Evolutionary conservation across 2,797 vertebrate species (phyloP).

Genomic region (Lutjanus campechanus): DNA sequence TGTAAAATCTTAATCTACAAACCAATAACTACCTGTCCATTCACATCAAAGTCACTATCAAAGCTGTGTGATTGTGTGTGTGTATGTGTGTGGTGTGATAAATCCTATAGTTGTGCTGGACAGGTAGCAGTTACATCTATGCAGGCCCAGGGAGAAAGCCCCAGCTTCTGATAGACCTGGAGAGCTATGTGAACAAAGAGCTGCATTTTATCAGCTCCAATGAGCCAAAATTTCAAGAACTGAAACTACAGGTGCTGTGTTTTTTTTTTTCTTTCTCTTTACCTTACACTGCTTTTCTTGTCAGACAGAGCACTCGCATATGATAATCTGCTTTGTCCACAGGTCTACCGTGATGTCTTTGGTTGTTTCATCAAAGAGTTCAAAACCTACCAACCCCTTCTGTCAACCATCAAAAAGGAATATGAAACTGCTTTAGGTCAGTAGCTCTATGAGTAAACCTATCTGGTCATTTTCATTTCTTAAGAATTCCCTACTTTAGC

Average conservation of each 20-base stretch:
- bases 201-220: slow-evolving; percentile 79
- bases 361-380: slow-evolving; percentile 89
- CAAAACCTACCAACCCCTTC: slow-evolving; percentile 90
- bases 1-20: too few relatives aligned
- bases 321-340: slow-evolving; percentile 39
- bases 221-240: slow-evolving; percentile 80
- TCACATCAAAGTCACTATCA: background rate
- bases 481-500: background rate
- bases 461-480: background rate
- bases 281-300: background rate
- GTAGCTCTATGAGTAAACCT: slow-evolving; percentile 25
- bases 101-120: slow-evolving; percentile 55
- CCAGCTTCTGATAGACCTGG: slow-evolving; percentile 82
- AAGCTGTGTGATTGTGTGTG: slow-evolving; percentile 1
- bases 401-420: slow-evolving; percentile 90
- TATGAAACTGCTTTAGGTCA: slow-evolving; percentile 89
- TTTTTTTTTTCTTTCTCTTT: background rate
- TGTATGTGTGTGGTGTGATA: background rate
- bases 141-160: slow-evolving; percentile 81
- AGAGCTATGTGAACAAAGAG: slow-evolving; percentile 84
- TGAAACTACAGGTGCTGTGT: slow-evolving; percentile 86
- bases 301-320: background rate
- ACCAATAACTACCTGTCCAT: too few relatives aligned
- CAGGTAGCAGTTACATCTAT: slow-evolving; percentile 53
- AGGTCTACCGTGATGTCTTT: slow-evolving; percentile 90